These are phyloP conservation scores for Coptodon bakossiorum DNA, from an alignment of 2,113 vertebrate genomes.

Conservation along the genomic window DNA sequence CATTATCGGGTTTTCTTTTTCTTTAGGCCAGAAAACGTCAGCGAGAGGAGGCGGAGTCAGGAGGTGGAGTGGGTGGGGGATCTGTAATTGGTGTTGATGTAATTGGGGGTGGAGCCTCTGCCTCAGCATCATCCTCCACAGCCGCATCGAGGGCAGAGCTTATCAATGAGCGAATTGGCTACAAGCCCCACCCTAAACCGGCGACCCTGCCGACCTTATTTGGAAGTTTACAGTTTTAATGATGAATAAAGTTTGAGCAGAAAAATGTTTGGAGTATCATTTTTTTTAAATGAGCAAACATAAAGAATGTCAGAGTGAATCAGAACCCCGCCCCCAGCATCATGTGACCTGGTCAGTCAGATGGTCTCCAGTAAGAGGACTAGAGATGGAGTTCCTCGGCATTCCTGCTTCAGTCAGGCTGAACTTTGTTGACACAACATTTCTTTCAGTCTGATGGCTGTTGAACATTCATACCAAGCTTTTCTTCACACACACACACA, in stretches of 20 bases:
- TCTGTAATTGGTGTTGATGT: slow-evolving; percentile 75
- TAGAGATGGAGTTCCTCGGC: not conserved
- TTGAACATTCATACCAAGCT: not conserved
- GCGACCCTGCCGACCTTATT: slow-evolving; percentile 84
- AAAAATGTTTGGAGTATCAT: not conserved
- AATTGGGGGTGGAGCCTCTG: slow-evolving; percentile 60
- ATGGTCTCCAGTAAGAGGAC: not conserved
- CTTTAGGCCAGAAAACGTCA: slow-evolving; percentile 85
- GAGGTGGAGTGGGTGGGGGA: slow-evolving; percentile 52
- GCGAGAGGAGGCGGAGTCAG: slow-evolving; percentile 85
- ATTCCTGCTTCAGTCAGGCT: not conserved
- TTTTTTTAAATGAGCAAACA: not conserved
- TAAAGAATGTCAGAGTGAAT: not conserved
- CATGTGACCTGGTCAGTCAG: not conserved
- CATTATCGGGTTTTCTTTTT: not conserved
- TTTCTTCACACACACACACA: not conserved
- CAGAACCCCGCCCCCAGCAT: not conserved
- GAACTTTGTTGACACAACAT: not conserved
- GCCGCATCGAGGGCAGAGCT: slow-evolving; percentile 80
- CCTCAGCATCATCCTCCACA: slow-evolving; percentile 51
- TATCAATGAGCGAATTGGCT: slow-evolving; percentile 91
- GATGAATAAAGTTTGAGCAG: not conserved
- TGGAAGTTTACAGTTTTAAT: slow-evolving; percentile 82
- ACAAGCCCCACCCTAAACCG: slow-evolving; percentile 90
- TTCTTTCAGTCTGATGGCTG: not conserved